Evolutionary conservation across 2,888 invertebrate genomes (phyloP).

Genomic region (Galerucella calmariensis): DNA sequence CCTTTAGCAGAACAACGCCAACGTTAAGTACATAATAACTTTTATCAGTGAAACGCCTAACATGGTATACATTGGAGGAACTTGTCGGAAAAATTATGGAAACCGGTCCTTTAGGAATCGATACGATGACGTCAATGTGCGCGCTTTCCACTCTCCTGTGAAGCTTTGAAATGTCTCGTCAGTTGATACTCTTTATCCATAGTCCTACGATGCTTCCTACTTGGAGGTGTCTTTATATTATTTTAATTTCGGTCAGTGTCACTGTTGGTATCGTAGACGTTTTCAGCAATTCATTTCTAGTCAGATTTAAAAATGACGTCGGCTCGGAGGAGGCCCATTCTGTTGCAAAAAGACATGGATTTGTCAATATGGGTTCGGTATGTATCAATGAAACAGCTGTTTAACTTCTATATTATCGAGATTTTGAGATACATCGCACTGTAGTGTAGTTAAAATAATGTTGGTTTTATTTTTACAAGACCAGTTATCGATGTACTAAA

Average conservation of each 20-base stretch:
- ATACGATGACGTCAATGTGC: conserved; percentile 58
- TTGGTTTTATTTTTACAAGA: background rate
- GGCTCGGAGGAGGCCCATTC: conserved; percentile 80
- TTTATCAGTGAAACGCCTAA: background rate
- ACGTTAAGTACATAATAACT: background rate
- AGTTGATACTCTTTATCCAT: conserved; percentile 47
- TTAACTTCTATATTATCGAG: background rate
- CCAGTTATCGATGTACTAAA: too few species aligned
- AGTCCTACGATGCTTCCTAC: conserved; percentile 61
- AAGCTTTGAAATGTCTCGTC: conserved; percentile 33
- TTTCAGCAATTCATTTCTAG: conserved; percentile 96
- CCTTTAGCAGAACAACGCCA: too few species aligned
- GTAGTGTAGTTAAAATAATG: background rate
- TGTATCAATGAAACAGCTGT: conserved; percentile 64
- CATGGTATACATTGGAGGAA: background rate
- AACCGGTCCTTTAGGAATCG: conserved; percentile 50
- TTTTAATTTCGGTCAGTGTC: conserved; percentile 48
- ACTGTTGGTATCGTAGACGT: conserved; percentile 65
- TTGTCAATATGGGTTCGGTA: conserved; percentile 94
- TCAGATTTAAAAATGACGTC: conserved; percentile 84
- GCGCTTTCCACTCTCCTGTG: conserved; percentile 47
- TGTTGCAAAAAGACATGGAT: conserved; percentile 90
- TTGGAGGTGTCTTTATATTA: conserved; percentile 55
- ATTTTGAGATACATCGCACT: background rate
- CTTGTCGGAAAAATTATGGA: background rate